Conservation (phyloP, 2,113 vertebrate species). For the Origma solitaria region DNA sequence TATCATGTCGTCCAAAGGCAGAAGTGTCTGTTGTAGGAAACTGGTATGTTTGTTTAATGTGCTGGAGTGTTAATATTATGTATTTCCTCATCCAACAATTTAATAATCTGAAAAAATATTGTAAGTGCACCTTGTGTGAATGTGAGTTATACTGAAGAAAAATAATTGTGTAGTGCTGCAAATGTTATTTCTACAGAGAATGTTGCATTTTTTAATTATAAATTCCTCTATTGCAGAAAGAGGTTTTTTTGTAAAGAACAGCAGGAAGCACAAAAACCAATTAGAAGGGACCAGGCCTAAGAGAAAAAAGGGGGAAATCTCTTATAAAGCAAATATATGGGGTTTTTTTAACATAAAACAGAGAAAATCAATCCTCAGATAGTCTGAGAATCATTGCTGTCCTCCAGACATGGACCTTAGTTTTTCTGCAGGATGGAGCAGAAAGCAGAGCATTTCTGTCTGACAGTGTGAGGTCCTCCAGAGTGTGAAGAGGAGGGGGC, state of each 20-base stretch:
- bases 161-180: not conserved
- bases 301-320: not conserved
- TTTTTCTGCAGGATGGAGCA: not conserved
- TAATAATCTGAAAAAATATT: not conserved
- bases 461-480: not conserved
- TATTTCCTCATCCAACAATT: conserved; percentile 1
- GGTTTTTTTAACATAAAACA: not conserved
- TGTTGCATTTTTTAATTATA: not conserved
- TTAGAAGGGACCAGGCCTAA: not conserved
- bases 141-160: not conserved
- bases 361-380: not conserved
- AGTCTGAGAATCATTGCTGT: not conserved
- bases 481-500: not conserved
- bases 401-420: not conserved
- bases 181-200: not conserved
- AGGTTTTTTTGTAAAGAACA: not conserved
- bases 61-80: not conserved
- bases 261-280: not conserved
- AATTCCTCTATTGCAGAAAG: not conserved
- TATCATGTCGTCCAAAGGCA: conserved; percentile 5
- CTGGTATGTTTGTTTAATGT: conserved; percentile 28
- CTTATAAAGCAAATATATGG: not conserved
- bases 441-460: not conserved
- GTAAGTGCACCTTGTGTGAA: conserved; percentile 1
- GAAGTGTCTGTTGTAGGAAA: conserved; percentile 12